Conservation (phyloP, 2,888 invertebrate species). For the Machimus rusticus region DNA sequence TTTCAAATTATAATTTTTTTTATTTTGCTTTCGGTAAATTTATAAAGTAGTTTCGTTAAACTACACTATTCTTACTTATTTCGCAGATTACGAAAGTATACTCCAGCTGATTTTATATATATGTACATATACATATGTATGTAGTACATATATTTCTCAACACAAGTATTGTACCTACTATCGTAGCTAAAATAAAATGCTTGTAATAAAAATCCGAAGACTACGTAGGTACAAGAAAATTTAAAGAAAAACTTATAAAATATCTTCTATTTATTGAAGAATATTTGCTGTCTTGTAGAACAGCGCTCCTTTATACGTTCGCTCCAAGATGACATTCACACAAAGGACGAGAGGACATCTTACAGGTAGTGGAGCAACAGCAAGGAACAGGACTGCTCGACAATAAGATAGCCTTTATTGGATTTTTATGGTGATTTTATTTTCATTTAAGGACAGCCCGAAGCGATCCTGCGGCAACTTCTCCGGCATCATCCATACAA, state of each 20-base stretch:
- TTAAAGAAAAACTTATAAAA: neutral
- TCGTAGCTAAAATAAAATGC: neutral
- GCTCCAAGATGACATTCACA: neutral
- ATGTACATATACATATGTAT: too few species aligned
- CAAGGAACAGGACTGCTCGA: conserved; percentile 28
- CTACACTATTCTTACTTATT: too few species aligned
- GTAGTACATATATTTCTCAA: too few species aligned
- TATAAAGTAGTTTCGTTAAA: too few species aligned
- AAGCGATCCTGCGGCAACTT: conserved; percentile 5
- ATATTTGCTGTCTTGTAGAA: neutral
- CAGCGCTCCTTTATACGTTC: neutral
- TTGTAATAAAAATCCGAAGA: neutral
- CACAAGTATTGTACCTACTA: neutral
- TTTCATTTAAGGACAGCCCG: conserved; percentile 36
- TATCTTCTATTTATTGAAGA: conserved; percentile 3
- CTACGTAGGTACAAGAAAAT: neutral
- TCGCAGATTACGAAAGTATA: too few species aligned
- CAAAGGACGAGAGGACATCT: neutral
- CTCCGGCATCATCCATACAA: neutral
- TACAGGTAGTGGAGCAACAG: neutral
- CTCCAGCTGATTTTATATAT: too few species aligned
- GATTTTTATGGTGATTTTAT: conserved; percentile 41
- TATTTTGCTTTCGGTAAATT: too few species aligned
- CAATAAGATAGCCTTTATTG: conserved; percentile 41
- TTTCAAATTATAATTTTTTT: too few species aligned